Percentiles rank a stretch among this genome's conserved stretches.
phyloP scores from a whole-genome alignment of 92 coral and sea anemone genomes.

The Porites lobata region DNA sequence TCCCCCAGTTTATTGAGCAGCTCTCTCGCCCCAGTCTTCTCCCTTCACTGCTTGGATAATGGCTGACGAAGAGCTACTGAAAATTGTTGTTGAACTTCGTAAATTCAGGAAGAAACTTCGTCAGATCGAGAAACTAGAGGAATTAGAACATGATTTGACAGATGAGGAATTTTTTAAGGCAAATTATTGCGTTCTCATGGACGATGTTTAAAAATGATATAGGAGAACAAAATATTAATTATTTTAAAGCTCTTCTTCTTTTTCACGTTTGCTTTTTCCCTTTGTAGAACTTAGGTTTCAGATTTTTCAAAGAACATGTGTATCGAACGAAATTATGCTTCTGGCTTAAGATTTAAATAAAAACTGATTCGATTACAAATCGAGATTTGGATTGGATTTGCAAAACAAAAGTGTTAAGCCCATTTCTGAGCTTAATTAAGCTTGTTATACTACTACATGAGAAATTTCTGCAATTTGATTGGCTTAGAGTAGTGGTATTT shows the following conservation, averaged over 20 bases:
- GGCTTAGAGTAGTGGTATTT: no score
- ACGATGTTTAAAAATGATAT: background rate
- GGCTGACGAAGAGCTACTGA: conserved; percentile 38
- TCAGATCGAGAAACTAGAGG: conserved; percentile 91
- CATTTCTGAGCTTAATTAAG: no score
- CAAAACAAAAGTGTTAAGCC: no score
- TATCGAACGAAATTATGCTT: background rate
- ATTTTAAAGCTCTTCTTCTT: no score
- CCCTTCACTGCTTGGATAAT: conserved; percentile 1
- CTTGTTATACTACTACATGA: background rate
- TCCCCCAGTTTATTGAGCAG: background rate
- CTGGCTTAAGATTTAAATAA: background rate
- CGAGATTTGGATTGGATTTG: no score
- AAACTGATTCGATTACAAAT: no score
- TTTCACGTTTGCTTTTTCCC: background rate
- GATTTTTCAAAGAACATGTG: no score
- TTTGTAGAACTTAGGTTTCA: background rate
- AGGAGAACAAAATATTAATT: background rate
- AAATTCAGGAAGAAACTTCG: conserved; percentile 97
- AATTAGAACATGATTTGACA: conserved; percentile 88
- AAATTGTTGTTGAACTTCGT: conserved; percentile 55
- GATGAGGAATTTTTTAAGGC: conserved; percentile 87
- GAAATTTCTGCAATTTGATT: background rate
- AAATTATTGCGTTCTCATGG: background rate
- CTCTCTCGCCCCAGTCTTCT: conserved; percentile 26